These are phyloP conservation scores for Thryonomys swinderianus DNA, from an alignment of 2,113 vertebrate species.

Conservation along the genomic window DNA sequence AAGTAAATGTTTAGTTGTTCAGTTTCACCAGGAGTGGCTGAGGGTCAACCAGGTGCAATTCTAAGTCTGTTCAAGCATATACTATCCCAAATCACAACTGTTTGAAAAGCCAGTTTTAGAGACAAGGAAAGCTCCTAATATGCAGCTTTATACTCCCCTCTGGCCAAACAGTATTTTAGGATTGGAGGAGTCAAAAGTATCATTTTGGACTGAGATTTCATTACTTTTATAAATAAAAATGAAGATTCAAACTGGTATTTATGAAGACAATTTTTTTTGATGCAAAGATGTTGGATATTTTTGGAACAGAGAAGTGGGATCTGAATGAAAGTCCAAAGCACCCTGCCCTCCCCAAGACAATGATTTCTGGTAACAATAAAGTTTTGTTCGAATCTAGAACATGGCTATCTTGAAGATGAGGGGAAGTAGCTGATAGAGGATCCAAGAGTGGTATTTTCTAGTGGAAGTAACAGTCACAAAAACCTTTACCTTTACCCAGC, in stretches of 20 bases:
- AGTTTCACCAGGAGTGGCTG: background rate
- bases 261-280: conserved; percentile 94
- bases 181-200: conserved; percentile 91
- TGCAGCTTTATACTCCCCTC: conserved; percentile 89
- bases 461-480: conserved; percentile 74
- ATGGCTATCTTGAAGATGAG: background rate
- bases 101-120: conserved; percentile 89
- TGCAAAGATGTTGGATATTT: conserved; percentile 93
- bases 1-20: background rate
- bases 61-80: conserved; percentile 94
- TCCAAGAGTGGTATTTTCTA: background rate
- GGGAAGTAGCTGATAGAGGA: background rate
- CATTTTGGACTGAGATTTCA: conserved; percentile 92
- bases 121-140: conserved; percentile 81
- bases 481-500: conserved; percentile 68
- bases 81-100: conserved; percentile 93
- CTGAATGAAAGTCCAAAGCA: background rate
- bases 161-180: conserved; percentile 93
- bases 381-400: background rate
- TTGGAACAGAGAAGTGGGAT: conserved; percentile 90
- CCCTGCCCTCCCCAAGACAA: background rate
- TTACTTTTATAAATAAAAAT: conserved; percentile 90
- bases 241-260: conserved; percentile 90
- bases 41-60: background rate
- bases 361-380: background rate